phyloP scores from a whole-genome alignment of 1,140 invertebrate genomes.

The Laupala kohalensis region DNA sequence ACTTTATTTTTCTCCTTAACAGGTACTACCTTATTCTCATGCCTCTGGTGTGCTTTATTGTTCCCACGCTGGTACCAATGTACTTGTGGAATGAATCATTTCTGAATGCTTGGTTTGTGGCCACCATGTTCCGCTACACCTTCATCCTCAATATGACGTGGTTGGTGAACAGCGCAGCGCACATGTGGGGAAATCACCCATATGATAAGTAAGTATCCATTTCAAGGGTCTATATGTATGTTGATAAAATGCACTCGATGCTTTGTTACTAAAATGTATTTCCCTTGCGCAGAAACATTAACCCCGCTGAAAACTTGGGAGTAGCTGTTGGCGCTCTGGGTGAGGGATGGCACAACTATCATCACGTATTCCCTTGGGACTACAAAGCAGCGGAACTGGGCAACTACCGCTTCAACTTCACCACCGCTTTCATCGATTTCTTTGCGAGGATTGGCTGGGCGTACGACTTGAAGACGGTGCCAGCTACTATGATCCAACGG shows the following conservation, averaged over 20 bases:
- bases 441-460: slow-evolving; percentile 74
- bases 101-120: slow-evolving; percentile 65
- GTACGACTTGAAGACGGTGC: slow-evolving; percentile 76
- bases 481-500: slow-evolving; percentile 50
- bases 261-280: not conserved
- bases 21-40: slow-evolving; percentile 75
- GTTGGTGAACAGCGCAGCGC: slow-evolving; percentile 91
- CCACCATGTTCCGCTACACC: slow-evolving; percentile 71
- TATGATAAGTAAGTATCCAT: slow-evolving; percentile 65
- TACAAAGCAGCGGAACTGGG: slow-evolving; percentile 78
- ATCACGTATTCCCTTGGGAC: slow-evolving; percentile 92
- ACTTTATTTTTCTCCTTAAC: too few relatives aligned
- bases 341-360: slow-evolving; percentile 92
- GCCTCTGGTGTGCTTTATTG: slow-evolving; percentile 67
- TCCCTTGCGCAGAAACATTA: slow-evolving; percentile 35
- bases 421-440: slow-evolving; percentile 74
- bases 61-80: slow-evolving; percentile 74
- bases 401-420: slow-evolving; percentile 64
- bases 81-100: slow-evolving; percentile 74
- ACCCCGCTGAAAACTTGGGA: slow-evolving; percentile 55
- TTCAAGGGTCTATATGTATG: not conserved
- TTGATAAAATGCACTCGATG: too few relatives aligned
- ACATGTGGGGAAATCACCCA: slow-evolving; percentile 79
- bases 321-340: slow-evolving; percentile 61
- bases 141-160: slow-evolving; percentile 85